Evolutionary conservation across 2,888 invertebrate genomes (phyloP).

Genomic region (Steinernema scapterisci): DNA sequence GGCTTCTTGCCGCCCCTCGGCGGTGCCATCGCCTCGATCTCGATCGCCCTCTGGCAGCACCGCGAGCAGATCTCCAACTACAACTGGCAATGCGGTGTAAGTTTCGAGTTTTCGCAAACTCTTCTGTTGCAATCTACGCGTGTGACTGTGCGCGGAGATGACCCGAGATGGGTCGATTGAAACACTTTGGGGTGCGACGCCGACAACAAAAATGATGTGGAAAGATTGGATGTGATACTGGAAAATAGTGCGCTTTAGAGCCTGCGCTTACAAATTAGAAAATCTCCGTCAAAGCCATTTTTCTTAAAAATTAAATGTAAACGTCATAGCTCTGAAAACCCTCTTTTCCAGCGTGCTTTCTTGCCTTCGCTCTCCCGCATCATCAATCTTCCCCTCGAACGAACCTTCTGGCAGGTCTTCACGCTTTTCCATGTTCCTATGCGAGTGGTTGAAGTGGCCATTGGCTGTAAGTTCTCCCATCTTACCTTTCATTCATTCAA

Average conservation of each 20-base stretch:
- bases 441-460: constrained; percentile 60
- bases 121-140: no score
- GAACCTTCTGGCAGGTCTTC: constrained; percentile 66
- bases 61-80: constrained; percentile 65
- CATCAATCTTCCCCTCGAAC: constrained; percentile 65
- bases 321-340: no score
- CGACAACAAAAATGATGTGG: not conserved
- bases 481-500: not conserved
- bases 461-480: constrained; percentile 56
- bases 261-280: no score
- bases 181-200: no score
- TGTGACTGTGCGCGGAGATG: no score
- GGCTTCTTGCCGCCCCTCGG: constrained; percentile 65
- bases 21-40: constrained; percentile 62
- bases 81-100: constrained; percentile 67
- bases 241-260: no score
- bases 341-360: constrained; percentile 59
- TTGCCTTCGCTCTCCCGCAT: constrained; percentile 66
- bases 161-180: no score
- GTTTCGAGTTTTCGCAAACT: constrained; percentile 3
- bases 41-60: constrained; percentile 63
- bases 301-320: no score
- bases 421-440: constrained; percentile 66
- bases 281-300: no score
- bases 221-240: no score